Evolutionary conservation across 2,888 invertebrate species (phyloP).

Genomic region (Drosophila lacicola): DNA sequence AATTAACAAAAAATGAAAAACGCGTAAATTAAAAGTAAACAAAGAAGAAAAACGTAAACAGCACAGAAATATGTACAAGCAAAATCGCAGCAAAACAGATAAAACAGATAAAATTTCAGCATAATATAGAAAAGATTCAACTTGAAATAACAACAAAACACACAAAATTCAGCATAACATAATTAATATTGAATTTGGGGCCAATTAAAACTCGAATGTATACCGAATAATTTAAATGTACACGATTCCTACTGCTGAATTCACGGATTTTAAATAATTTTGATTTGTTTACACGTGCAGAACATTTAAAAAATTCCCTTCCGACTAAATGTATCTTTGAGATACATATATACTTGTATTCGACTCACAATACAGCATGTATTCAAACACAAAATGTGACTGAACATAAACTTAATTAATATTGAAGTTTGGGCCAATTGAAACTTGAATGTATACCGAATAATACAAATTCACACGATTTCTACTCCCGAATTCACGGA

Average conservation of each 20-base stretch:
- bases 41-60: too few species aligned
- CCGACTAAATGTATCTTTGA: conserved; percentile 22
- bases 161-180: too few species aligned
- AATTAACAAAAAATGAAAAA: too few species aligned
- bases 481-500: not conserved
- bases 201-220: conserved; percentile 44
- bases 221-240: not conserved
- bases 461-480: not conserved
- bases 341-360: too few species aligned
- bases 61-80: too few species aligned
- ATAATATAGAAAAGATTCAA: too few species aligned
- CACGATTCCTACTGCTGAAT: not conserved
- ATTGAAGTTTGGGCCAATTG: conserved; percentile 8
- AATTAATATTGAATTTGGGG: not conserved
- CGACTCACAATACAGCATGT: conserved; percentile 42
- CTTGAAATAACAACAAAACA: too few species aligned
- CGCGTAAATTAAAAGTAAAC: too few species aligned
- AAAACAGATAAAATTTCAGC: too few species aligned
- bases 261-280: not conserved
- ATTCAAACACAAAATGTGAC: conserved; percentile 40
- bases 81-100: too few species aligned
- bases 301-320: too few species aligned
- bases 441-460: conserved; percentile 40
- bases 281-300: too few species aligned
- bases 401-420: conserved; percentile 15